Base-by-base conservation (phyloP, 2,797 vertebrate genomes). In the Oceanodroma leucorhoa region DNA sequence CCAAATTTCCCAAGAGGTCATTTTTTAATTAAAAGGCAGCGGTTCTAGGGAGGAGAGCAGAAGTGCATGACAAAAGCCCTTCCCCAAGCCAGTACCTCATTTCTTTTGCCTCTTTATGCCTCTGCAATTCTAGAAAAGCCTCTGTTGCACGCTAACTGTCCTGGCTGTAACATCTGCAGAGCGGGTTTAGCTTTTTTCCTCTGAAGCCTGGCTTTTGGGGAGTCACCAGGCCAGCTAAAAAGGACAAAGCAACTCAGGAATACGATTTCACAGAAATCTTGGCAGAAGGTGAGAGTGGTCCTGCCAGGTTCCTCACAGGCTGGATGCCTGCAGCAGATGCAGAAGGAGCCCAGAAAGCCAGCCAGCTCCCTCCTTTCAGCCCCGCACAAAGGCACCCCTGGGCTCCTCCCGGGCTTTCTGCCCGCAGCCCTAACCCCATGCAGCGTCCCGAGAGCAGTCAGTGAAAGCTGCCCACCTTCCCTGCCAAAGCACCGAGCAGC, bases 401-500 rank as follows among this genome's bases (percentile, higher is more conserved):
- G 46, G 16, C 17, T 76, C 30, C 51, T 61, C 26, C 4, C 0
- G 4, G 21, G 17, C 60, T 92, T 79, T 77, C 38, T 3, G 2
- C 36, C 27, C 3, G 0, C 19, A 75, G 32, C 5, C 11, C 22
- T 57, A 62, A 54, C 8, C 18, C 32, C 27, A 12, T 1, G 1
- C 2, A 1, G 32, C 0, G 0, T 29, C 70, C 72, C 0, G 0
- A 50, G 24, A 76, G 34, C 0, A 0, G 32, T 13, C 48, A 22
- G 24, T 55, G 30, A 84, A 85, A 88, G 38, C 30, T 2, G 2
- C 17, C 22, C 30, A 32, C 24, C 50, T 55, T 64, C 30, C 8
- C 8, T 54, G 29, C 11, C 72, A 73, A 75, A 79, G 24, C 14
- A 43, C 30, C 2, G 0, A 66, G 38, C 11, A 43, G 22, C 0